phyloP scores from a whole-genome alignment of 2,113 vertebrate genomes.

The Montifringilla adamsi region DNA sequence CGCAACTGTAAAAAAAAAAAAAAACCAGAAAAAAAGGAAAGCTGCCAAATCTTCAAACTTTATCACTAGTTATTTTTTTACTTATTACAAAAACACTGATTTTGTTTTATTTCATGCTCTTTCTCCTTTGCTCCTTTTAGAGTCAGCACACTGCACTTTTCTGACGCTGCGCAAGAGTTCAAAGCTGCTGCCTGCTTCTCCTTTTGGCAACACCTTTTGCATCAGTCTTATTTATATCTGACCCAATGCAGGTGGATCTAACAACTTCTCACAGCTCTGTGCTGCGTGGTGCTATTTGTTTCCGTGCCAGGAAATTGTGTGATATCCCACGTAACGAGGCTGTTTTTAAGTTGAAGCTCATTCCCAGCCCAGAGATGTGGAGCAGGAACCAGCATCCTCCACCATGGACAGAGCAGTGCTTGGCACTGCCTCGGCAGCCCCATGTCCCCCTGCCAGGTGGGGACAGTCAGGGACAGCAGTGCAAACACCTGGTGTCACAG shows the following conservation, averaged over 20 bases:
- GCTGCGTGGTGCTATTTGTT: neutral
- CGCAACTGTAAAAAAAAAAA: neutral
- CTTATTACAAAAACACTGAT: neutral
- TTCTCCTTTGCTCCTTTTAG: neutral
- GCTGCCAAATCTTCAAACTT: neutral
- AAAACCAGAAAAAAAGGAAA: neutral
- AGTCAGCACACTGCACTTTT: neutral
- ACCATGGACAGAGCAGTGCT: neutral
- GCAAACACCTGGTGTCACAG: neutral
- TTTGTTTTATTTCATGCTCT: neutral
- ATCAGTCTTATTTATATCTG: neutral
- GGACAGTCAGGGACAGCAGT: neutral
- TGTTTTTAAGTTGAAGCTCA: neutral
- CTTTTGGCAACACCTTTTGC: neutral
- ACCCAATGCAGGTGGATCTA: neutral
- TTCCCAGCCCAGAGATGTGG: neutral
- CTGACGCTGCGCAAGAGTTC: neutral
- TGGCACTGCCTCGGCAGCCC: neutral
- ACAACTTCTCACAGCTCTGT: neutral
- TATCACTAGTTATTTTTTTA: neutral
- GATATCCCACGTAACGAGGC: rapidly evolving
- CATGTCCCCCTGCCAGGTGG: neutral
- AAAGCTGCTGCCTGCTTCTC: neutral
- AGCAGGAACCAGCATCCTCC: neutral
- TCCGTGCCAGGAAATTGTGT: neutral